These are phyloP conservation scores for Sebastes itinus DNA, from an alignment of 2,797 vertebrate species.

Conservation along the genomic window DNA sequence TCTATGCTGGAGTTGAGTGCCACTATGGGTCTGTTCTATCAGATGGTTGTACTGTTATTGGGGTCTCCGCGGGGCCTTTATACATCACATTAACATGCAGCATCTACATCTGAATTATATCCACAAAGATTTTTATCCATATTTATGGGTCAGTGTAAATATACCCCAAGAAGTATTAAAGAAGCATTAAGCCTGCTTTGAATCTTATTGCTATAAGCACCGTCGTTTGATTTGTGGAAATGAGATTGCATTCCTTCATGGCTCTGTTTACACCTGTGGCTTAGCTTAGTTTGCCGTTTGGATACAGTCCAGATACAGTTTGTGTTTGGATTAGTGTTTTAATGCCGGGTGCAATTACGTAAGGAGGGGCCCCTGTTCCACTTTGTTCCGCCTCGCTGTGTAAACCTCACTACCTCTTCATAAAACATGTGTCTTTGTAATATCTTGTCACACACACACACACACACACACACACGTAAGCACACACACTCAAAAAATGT, in stretches of 20 bases:
- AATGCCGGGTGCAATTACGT: constrained; percentile 54
- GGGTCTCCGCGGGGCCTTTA: constrained; percentile 35
- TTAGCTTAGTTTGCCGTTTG: constrained; percentile 41
- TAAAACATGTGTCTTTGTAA: constrained; percentile 53
- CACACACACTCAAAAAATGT: not conserved
- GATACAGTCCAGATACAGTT: constrained; percentile 45
- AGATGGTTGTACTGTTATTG: constrained; percentile 35
- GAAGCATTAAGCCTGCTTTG: constrained; percentile 22
- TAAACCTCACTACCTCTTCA: constrained; percentile 47
- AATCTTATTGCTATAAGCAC: constrained; percentile 13
- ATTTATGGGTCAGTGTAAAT: constrained; percentile 33
- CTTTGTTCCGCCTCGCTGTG: constrained; percentile 36
- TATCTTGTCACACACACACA: constrained; percentile 32
- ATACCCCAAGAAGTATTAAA: constrained; percentile 22
- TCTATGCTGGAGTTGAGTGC: constrained; percentile 14
- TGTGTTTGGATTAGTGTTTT: constrained; percentile 62
- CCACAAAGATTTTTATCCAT: constrained; percentile 21
- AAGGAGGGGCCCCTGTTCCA: constrained; percentile 37
- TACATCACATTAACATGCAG: constrained; percentile 38
- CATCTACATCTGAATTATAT: constrained; percentile 9
- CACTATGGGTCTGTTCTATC: constrained; percentile 35
- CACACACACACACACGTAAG: not conserved
- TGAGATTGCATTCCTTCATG: constrained; percentile 17
- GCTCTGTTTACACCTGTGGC: constrained; percentile 51
- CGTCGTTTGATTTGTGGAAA: constrained; percentile 29